phyloP scores from a whole-genome alignment of 1,140 invertebrate genomes.

The Sycophaga agraensis region DNA sequence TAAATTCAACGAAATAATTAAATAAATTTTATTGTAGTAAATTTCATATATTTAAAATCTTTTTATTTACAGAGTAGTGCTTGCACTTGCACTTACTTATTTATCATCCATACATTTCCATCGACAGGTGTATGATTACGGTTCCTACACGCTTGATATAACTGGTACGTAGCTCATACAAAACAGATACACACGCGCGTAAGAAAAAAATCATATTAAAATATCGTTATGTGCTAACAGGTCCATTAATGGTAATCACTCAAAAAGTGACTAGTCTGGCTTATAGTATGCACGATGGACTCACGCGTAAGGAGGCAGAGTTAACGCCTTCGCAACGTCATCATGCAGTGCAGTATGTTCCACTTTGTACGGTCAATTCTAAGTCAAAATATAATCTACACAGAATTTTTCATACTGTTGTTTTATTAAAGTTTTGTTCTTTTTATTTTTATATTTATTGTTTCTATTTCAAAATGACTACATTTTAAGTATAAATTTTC shows the following conservation, averaged over 20 bases:
- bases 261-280: conserved; percentile 93
- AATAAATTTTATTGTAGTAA: too few species aligned
- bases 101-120: conserved; percentile 83
- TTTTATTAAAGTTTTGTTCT: too few species aligned
- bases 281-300: conserved; percentile 88
- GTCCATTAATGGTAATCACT: conserved; percentile 93
- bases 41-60: too few species aligned
- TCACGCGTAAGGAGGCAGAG: conserved; percentile 64
- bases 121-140: conserved; percentile 85
- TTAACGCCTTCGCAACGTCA: conserved; percentile 70
- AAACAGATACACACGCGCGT: background rate
- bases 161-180: conserved; percentile 66
- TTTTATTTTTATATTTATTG: too few species aligned
- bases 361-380: conserved; percentile 19
- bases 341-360: conserved; percentile 66
- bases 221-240: conserved; percentile 57
- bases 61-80: conserved; percentile 66
- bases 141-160: conserved; percentile 86
- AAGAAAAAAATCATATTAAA: background rate
- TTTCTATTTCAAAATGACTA: too few species aligned
- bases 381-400: conserved; percentile 5
- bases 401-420: background rate
- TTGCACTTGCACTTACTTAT: conserved; percentile 77
- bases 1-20: too few species aligned
- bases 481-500: too few species aligned